Base-by-base conservation (phyloP, 1,140 invertebrate genomes). In the Pachyrhynchus sulphureomaculatus region DNA sequence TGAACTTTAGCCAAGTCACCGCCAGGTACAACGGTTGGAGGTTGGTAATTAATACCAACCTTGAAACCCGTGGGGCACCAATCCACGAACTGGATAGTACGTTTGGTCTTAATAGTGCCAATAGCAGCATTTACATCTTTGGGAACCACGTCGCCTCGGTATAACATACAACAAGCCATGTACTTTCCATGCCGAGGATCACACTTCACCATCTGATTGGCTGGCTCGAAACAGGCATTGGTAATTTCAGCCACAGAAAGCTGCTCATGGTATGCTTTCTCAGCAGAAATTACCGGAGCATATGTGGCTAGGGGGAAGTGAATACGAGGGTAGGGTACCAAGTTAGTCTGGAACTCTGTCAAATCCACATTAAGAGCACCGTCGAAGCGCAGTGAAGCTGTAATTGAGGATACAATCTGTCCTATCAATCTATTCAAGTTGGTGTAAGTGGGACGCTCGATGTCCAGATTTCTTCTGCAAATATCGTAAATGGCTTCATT, bases 171-270 rank as follows among this genome's bases (percentile, higher is more conserved):
- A 80, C 91, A 91, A 17, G 90, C 90, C 91, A 94, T 93, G 83
- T 92, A 93, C 72, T 94, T 93, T 62, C 91, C 92, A 76, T 91
- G 87, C 68, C 90, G 83, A 8, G 92, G 91, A 75, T 93, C 90
- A 76, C 91, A 93, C 77, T 93, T 94, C n/a, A 94, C 91, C 92
- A 94, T 93, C 82, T 93, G 91, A 80, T 92, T 94, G 69, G 87
- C 86, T 32, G 90, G 88, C 76, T 93, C 91, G 77, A 94, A 94
- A 77, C 90, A 92, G n/a, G 89, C n/a, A 75, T 88, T 92, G 71
- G 92, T 94, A 71, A 94, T 93, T 75, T 94, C 91, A 26, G 87
- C 85, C n/a, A 94, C 88, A 6, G 86, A 88, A 6, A 62, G 42
- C 32, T 62, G 60, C 26, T 62, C 51, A 39, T 62, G 60, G 23